Conservation (phyloP, 2,888 invertebrate genomes). For the Colostygia pectinataria region DNA sequence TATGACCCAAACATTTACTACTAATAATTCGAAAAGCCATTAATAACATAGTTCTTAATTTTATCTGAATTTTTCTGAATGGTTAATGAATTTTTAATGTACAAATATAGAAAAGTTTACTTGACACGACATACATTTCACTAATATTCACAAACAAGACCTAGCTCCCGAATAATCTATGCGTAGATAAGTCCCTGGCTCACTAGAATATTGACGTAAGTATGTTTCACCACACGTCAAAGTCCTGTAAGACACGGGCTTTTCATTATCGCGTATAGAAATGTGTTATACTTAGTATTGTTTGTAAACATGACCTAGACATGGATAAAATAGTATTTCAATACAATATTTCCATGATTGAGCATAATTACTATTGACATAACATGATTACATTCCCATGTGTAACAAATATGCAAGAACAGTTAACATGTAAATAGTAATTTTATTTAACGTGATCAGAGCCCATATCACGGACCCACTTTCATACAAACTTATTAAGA, state of each 20-base stretch:
- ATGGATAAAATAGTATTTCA: background rate
- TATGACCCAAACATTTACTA: no score
- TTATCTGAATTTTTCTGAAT: conserved; percentile 22
- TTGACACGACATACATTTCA: background rate
- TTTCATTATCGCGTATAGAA: no score
- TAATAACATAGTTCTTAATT: no score
- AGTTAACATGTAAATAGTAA: conserved; percentile 6
- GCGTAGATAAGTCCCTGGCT: no score
- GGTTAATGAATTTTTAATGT: conserved; percentile 19
- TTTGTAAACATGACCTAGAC: conserved; percentile 3
- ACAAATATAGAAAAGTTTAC: conserved; percentile 31
- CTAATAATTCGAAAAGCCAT: no score
- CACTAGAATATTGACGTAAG: no score
- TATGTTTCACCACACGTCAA: no score
- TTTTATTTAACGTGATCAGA: conserved; percentile 1
- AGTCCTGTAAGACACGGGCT: no score
- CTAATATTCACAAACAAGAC: conserved; percentile 3
- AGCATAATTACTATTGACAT: conserved; percentile 6
- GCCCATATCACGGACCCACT: background rate
- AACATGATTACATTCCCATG: background rate
- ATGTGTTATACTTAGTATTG: background rate
- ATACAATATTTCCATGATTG: background rate
- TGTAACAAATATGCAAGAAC: conserved; percentile 11
- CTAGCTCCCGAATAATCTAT: no score
- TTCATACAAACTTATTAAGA: no score